Base-by-base conservation (phyloP, 2,797 vertebrate genomes). In the Clarias platycephalus region DNA sequence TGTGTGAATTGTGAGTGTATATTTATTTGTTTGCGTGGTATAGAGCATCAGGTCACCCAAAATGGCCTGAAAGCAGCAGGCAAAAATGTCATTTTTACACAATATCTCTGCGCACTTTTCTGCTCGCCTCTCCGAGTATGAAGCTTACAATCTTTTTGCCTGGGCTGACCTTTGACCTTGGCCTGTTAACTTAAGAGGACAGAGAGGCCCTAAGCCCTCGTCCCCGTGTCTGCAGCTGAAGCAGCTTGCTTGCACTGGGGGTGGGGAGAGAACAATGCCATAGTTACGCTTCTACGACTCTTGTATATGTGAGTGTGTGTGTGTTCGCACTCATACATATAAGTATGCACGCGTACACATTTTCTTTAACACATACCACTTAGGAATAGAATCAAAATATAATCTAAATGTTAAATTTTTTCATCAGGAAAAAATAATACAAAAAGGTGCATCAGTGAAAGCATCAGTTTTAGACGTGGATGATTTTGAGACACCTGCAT, bases 151-250 rank as follows among this genome's bases (percentile, higher is more conserved):
- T 90, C 87, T 89, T 91, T 86, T 86, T 87, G 49, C 88, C 85
- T 84, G 75, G 63, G 63, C 83, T 87, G 87, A 91, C 89, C 90
- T 91, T 84, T 90, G 86, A 88, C 90, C 88, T 85, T 82, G 81
- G 88, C 87, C 90, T 91, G 91, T 92, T 92, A 91, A 92, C 90
- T 92, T 90, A 89, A 90, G 89, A 91, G 88, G 84, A 83, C 86
- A 88, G 85, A 89, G 86, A 84, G 87, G 85, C 87, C 88, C 88
- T 88, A 88, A 89, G 75, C 74, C 83, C 75, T 87, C 86, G 7
- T 80, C 68, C 87, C 87, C 86, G 68, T 90, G 88, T 88, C 88
- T 89, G 80, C 88, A 90, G 89, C 90, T 91, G 89, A 89, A 89
- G 88, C 81, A 89, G 88, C 80, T 87, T 62, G 88, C 67, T 86